Percentiles rank a stretch among this genome's conserved stretches.
phyloP scores from a whole-genome alignment of 2,888 invertebrate species.

The Sclerodermus sp. region DNA sequence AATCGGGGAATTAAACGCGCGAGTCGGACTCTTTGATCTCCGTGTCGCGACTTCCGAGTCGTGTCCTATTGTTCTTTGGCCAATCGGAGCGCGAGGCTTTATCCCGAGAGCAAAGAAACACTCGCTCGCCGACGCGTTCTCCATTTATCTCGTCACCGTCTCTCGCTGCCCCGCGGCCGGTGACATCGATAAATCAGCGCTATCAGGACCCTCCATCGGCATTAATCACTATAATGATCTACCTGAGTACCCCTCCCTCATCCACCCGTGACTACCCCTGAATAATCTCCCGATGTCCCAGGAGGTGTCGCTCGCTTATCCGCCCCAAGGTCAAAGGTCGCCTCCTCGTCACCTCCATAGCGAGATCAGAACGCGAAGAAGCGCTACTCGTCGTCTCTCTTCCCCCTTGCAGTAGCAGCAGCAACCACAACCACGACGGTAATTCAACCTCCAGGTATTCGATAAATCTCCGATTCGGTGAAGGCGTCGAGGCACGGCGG shows the following conservation, averaged over 20 bases:
- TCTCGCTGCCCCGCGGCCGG: constrained; percentile 40
- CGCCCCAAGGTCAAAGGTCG: constrained; percentile 38
- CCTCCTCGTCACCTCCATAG: constrained; percentile 42
- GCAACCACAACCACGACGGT: no score
- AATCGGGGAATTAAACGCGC: no score
- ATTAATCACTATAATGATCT: constrained; percentile 58
- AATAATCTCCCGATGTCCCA: constrained; percentile 20
- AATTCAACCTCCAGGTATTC: no score
- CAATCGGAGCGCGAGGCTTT: constrained; percentile 19
- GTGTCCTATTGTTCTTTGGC: not conserved
- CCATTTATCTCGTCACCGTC: constrained; percentile 47
- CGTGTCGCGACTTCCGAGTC: no score
- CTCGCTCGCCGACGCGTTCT: constrained; percentile 16
- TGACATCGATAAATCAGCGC: constrained; percentile 56
- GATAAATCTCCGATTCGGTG: no score
- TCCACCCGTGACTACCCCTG: no score
- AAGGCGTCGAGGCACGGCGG: no score
- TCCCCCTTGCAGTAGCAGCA: no score
- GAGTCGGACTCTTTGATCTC: no score
- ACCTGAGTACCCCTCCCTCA: constrained; percentile 33
- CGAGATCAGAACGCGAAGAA: no score
- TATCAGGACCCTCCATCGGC: constrained; percentile 52
- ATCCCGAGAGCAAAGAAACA: no score
- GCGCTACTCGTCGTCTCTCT: no score
- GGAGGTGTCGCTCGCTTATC: constrained; percentile 35